Conservation (phyloP, 1,140 invertebrate genomes). For the Proctacanthus coquilletti region DNA sequence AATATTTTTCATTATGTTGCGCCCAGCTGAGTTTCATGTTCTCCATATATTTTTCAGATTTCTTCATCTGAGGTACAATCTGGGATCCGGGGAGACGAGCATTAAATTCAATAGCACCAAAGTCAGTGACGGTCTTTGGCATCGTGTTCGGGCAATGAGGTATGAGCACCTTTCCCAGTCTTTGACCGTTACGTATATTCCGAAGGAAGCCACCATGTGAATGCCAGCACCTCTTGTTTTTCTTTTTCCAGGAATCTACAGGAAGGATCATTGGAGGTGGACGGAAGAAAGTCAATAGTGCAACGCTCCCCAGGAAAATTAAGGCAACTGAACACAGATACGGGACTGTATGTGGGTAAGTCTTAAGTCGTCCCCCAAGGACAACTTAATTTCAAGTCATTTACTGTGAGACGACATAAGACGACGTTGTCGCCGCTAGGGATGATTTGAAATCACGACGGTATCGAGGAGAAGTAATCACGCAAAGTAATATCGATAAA, state of each 20-base stretch:
- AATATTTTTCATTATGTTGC: constrained; percentile 11
- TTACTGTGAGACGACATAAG: no score
- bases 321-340: constrained; percentile 71
- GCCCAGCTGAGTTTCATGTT: not conserved
- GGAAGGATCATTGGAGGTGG: constrained; percentile 69
- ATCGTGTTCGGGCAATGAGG: constrained; percentile 74
- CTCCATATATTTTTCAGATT: constrained; percentile 26
- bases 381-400: no score
- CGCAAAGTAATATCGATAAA: no score
- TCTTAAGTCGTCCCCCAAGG: no score
- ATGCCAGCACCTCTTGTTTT: no score
- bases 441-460: no score
- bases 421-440: no score
- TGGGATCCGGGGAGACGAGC: constrained; percentile 60
- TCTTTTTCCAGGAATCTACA: constrained; percentile 59
- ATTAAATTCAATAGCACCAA: constrained; percentile 74
- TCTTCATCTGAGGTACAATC: constrained; percentile 42
- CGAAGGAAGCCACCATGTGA: no score
- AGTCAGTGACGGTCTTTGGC: constrained; percentile 85
- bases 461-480: no score
- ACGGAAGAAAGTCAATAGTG: constrained; percentile 60
- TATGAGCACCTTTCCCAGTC: constrained; percentile 35
- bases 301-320: constrained; percentile 67
- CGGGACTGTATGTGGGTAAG: constrained; percentile 71
- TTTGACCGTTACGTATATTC: no score